Evolutionary conservation across 2,797 vertebrate genomes (phyloP).

Genomic region (Smutsia temminckii): DNA sequence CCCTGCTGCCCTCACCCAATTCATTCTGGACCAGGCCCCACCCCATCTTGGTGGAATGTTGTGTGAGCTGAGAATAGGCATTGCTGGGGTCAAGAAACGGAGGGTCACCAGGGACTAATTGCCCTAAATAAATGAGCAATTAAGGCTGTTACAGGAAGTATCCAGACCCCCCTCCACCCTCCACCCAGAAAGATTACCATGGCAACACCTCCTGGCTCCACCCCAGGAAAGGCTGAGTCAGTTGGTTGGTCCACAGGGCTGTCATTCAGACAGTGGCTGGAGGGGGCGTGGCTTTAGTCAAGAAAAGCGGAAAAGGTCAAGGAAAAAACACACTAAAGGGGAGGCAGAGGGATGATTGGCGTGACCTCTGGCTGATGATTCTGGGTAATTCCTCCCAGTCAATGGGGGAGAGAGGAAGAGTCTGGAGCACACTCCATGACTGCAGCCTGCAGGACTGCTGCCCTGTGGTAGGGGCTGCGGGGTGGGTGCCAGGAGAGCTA

Average conservation of each 20-base stretch:
- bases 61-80: slow-evolving; percentile 61
- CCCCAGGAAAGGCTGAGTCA: background rate
- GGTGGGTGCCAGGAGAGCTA: slow-evolving; percentile 19
- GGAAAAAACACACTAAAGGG: background rate
- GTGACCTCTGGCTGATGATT: slow-evolving; percentile 33
- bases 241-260: slow-evolving; percentile 51
- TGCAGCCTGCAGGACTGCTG: background rate
- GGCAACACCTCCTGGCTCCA: slow-evolving; percentile 54
- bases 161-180: slow-evolving; percentile 63
- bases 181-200: slow-evolving; percentile 64
- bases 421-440: accelerated
- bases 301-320: background rate
- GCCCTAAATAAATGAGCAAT: slow-evolving; percentile 84
- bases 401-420: background rate
- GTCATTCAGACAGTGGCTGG: slow-evolving; percentile 57
- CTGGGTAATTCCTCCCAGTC: background rate
- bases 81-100: slow-evolving; percentile 71
- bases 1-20: background rate
- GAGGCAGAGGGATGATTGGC: background rate
- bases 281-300: background rate
- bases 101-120: slow-evolving; percentile 83
- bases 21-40: slow-evolving; percentile 37
- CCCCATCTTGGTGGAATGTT: slow-evolving; percentile 57
- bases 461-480: background rate
- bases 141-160: slow-evolving; percentile 79